These are phyloP conservation scores for Eupithecia tripunctaria DNA, from an alignment of 2,888 invertebrate species.

Conservation along the genomic window DNA sequence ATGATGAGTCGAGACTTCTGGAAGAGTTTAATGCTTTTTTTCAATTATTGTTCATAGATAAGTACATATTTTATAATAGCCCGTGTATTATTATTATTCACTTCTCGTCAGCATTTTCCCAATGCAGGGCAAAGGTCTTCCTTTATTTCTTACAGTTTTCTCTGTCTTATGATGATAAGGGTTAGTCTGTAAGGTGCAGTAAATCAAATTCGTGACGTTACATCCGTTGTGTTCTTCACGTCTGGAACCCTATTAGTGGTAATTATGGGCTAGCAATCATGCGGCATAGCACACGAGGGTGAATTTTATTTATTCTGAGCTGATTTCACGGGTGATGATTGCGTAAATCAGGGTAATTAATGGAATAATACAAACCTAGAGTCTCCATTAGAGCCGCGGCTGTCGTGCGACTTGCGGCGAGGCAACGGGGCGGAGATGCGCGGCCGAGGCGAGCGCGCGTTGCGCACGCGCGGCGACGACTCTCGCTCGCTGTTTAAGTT, in stretches of 20 bases:
- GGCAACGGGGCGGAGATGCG: conserved; percentile 54
- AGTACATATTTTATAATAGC: neutral
- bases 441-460: conserved; percentile 63
- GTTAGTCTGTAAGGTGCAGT: neutral
- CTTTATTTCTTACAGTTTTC: neutral
- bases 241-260: no score
- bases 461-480: conserved; percentile 67
- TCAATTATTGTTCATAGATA: no score
- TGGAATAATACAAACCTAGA: conserved; percentile 57
- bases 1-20: conserved; percentile 55
- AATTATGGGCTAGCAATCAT: no score
- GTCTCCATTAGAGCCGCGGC: conserved; percentile 71
- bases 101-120: neutral
- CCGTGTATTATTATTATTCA: neutral
- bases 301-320: no score
- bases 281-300: no score
- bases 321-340: no score
- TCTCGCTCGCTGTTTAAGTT: conserved; percentile 82
- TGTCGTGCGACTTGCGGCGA: conserved; percentile 75
- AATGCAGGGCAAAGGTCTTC: neutral
- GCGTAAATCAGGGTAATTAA: neutral
- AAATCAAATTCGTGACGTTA: neutral
- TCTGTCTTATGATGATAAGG: neutral
- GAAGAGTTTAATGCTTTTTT: no score
- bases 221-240: neutral